These are phyloP conservation scores for Cololabis saira DNA, from an alignment of 2,113 vertebrate species.

Conservation along the genomic window DNA sequence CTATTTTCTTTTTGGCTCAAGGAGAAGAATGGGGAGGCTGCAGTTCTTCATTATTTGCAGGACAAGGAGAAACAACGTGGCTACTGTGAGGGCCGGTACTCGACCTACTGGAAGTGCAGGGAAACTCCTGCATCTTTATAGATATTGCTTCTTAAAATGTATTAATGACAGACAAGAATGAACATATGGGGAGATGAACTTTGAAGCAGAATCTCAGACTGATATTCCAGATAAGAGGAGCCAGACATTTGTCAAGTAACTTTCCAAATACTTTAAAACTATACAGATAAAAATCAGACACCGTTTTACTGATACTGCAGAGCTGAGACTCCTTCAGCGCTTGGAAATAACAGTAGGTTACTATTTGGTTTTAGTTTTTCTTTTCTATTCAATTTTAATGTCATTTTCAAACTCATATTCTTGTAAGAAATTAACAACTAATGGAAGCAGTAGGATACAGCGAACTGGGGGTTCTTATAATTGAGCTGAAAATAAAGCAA, in stretches of 20 bases:
- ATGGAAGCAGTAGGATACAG: slow-evolving; percentile 18
- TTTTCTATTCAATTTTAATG: too few species aligned
- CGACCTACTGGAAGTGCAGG: slow-evolving; percentile 11
- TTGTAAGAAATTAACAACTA: slow-evolving; percentile 20
- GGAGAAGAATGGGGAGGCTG: slow-evolving; percentile 34
- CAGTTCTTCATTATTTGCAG: slow-evolving; percentile 48
- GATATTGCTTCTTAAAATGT: slow-evolving; percentile 17
- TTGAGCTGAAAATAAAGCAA: slow-evolving; percentile 30
- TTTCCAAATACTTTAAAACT: too few species aligned
- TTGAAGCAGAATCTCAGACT: slow-evolving; percentile 54
- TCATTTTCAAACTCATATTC: slow-evolving; percentile 2
- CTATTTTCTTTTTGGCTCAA: slow-evolving; percentile 54
- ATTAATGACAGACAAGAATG: slow-evolving; percentile 24
- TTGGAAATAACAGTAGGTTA: too few species aligned
- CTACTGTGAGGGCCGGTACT: slow-evolving; percentile 35
- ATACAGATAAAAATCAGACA: too few species aligned
- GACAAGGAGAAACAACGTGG: slow-evolving; percentile 28
- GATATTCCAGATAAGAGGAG: slow-evolving; percentile 13
- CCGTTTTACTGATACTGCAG: too few species aligned
- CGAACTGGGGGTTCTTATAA: slow-evolving; percentile 22
- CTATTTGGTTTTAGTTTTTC: too few species aligned
- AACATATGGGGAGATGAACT: slow-evolving; percentile 41
- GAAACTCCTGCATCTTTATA: slow-evolving; percentile 8
- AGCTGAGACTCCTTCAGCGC: too few species aligned
- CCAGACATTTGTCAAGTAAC: slow-evolving; percentile 38